These are phyloP conservation scores for Calidris pygmaea DNA, from an alignment of 2,113 vertebrate genomes.

Conservation along the genomic window DNA sequence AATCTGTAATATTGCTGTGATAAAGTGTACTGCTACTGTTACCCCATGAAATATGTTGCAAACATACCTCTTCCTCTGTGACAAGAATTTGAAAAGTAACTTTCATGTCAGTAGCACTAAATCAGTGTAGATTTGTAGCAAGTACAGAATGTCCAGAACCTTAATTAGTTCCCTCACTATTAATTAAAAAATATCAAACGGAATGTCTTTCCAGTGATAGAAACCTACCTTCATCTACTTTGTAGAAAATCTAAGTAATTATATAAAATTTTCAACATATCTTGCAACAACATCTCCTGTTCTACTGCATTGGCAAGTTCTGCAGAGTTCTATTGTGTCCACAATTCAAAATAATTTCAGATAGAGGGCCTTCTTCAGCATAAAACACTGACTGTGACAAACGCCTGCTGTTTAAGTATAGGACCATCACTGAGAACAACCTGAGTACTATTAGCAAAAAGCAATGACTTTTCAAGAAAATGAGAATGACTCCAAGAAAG, in stretches of 20 bases:
- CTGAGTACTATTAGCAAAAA: not conserved
- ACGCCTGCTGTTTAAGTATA: not conserved
- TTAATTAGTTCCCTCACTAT: not conserved
- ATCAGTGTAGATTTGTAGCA: not conserved
- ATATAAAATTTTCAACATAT: not conserved
- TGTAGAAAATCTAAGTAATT: not conserved
- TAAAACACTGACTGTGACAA: not conserved
- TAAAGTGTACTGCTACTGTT: not conserved
- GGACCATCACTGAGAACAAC: not conserved
- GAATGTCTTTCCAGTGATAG: not conserved
- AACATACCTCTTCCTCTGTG: not conserved
- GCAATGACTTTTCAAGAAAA: not conserved
- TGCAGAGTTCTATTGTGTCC: not conserved
- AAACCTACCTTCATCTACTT: not conserved
- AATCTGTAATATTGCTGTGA: not conserved
- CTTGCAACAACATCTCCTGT: not conserved
- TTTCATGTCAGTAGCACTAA: not conserved
- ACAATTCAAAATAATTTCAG: not conserved
- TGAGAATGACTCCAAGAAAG: not conserved
- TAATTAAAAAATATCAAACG: constrained; percentile 3
- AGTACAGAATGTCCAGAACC: not conserved
- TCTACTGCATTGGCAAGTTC: not conserved
- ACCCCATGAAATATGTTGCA: not conserved
- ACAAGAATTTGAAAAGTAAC: constrained; percentile 10
- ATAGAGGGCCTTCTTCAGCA: not conserved